Conservation (phyloP, 2,888 invertebrate species). For the Cephus runcator region DNA sequence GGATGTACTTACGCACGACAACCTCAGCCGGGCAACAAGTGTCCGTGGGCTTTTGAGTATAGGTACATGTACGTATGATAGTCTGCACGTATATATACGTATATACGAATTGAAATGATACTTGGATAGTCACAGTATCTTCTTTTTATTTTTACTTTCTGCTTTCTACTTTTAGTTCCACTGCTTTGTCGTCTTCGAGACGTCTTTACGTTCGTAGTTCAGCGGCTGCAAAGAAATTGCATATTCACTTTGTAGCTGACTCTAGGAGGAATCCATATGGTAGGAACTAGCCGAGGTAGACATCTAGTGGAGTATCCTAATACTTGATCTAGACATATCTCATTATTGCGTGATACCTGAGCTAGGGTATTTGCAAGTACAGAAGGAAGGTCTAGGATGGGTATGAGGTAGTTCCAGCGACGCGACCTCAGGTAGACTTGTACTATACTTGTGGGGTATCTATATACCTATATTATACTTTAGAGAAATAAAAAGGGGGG, state of each 20-base stretch:
- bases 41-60: constrained; percentile 21
- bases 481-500: neutral
- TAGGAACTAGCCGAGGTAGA: neutral
- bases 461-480: no score
- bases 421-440: neutral
- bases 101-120: neutral
- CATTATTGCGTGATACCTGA: neutral
- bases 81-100: neutral
- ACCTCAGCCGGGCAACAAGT: constrained; percentile 41
- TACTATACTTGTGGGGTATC: neutral
- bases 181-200: neutral
- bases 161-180: neutral
- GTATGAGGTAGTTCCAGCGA: neutral
- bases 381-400: neutral
- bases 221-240: neutral
- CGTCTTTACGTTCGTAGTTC: neutral
- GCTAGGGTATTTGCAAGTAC: neutral
- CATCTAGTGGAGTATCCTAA: neutral
- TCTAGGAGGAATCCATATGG: neutral
- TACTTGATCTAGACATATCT: neutral
- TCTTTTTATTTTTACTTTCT: neutral
- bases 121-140: neutral
- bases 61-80: neutral
- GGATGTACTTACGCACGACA: constrained; percentile 40
- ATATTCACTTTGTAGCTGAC: neutral